Evolutionary conservation across 2,797 vertebrate species (phyloP), one percentile per base, ranked within the genome.

Genomic region (Chaetophractus vellerosus): DNA sequence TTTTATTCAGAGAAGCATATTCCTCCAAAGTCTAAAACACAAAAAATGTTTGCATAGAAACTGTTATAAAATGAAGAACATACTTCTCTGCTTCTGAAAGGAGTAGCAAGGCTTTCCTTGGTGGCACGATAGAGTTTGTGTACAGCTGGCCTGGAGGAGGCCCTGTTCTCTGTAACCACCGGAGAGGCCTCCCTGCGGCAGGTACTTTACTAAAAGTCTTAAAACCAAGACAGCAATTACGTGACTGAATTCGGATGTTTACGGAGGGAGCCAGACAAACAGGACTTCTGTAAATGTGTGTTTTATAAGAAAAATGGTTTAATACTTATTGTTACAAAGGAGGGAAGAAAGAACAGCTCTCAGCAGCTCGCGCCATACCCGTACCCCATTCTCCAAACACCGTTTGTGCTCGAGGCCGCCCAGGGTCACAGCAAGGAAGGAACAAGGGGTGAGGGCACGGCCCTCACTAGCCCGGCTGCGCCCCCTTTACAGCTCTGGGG

Each of bases 371-470:
- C 28, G 80, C n/a, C n/a, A 61, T 91, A 95, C 74, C 96, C 94
- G 90, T 10, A 55, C 94, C 83, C 94, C 96, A 91, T 66, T 88
- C 93, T 88, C 76, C 69, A 93, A 50, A 80, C 71, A 74, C 84
- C 95, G 94, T 75, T 88, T 76, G 90, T 83, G 94, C 84, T 95
- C 61, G 18, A 87, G 84, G 83, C 63, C 50, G 76, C 87, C 76
- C 94, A 81, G 59, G 14, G 45, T 48, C 93, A 96, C 82, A 96
- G 72, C 45, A 38, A 95, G 89, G 68, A 96, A 94, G 2, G 93
- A 92, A 93, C 93, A 94, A 52, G 64, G 84, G 45, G 78, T 75
- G 86, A 78, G n/a, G n/a, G n/a, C n/a, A 68, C 79, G 18, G 81
- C 76, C 89, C 79, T 23, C 24, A 23, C 31, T 2, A 8, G 66